These are phyloP conservation scores for Schrankia costaestrigalis DNA, from an alignment of 2,888 invertebrate species.

Conservation along the genomic window DNA sequence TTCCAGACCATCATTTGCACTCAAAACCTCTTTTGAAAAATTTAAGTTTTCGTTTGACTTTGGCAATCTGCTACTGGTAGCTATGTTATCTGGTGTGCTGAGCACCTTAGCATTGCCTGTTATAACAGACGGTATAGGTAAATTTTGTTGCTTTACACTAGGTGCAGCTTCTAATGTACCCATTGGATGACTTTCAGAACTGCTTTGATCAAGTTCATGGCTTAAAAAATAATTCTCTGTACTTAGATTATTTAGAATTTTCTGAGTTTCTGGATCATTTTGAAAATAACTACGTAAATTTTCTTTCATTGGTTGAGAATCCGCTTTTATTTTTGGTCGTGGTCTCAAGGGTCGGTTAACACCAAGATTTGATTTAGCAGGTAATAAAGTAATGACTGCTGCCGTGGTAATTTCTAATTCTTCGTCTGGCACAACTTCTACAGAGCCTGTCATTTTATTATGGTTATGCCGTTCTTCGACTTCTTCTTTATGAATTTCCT, in stretches of 20 bases:
- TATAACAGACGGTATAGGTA: slow-evolving; percentile 34
- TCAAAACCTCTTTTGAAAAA: slow-evolving; percentile 28
- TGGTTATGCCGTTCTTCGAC: slow-evolving; percentile 48
- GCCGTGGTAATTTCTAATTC: slow-evolving; percentile 64
- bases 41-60: slow-evolving; percentile 62
- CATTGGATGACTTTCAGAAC: slow-evolving; percentile 15
- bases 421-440: slow-evolving; percentile 70
- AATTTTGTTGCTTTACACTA: slow-evolving; percentile 33
- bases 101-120: slow-evolving; percentile 43
- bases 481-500: slow-evolving; percentile 32
- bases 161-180: slow-evolving; percentile 44
- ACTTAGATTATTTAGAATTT: slow-evolving; percentile 45
- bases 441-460: slow-evolving; percentile 63
- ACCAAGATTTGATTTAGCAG: slow-evolving; percentile 90
- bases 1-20: slow-evolving; percentile 24
- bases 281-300: slow-evolving; percentile 58
- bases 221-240: slow-evolving; percentile 49
- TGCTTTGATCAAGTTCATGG: slow-evolving; percentile 36
- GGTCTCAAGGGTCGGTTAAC: slow-evolving; percentile 86
- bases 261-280: slow-evolving; percentile 46
- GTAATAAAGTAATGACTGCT: slow-evolving; percentile 82
- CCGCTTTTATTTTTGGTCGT: slow-evolving; percentile 74
- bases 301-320: slow-evolving; percentile 54
- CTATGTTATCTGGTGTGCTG: slow-evolving; percentile 27
- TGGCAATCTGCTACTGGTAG: slow-evolving; percentile 56